Evolutionary conservation across 2,888 invertebrate genomes (phyloP), one percentile per base, ranked within the genome.

Genomic region (Scaptodrosophila latifasciaeformis): DNA sequence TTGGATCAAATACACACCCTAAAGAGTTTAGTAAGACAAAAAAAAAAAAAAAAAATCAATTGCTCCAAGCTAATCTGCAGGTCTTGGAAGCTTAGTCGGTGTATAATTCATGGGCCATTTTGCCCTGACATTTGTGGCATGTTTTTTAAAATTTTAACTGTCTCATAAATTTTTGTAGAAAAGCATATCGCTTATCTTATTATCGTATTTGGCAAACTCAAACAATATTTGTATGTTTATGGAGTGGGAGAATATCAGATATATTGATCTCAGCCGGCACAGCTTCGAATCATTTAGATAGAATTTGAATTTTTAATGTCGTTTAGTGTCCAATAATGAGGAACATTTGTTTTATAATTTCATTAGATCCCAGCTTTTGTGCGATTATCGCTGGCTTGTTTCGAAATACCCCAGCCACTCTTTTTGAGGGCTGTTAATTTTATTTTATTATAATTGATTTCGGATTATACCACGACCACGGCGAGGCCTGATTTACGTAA

Each of bases 331-430:
- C 69, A 58, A 76, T 76, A 76, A 76, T 76, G 81, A 76, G 72
- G 69, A 56, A 81, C 75, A 81, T 76, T 76, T 76, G 69, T 76
- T 76, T 76, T 79, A 76, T 76, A 81, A 76, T 76, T 76, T 76
- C 75, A 76, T 76, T 76, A 76, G 81, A 50, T 57, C 60, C 64
- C 59, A 66, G 72, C 74, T 30, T 21, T 21, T 29, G 34, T 37
- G 37, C 37, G 37, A 17, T 37, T 37, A 17, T 27, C 18, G 6
- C 24, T 17, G n/a, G 2, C 4, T 40, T n/a, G 21, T n/a, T 2
- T 6, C 5, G 43, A 67, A 37, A 15, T 37, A 10, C 37, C 18
- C 37, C 17, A 37, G 19, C 37, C 17, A 37, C 18, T 57, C 52
- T 80, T 58, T 56, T 15, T 37, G 17, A 7, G 24, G 24, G 47